Conservation (phyloP, 2,113 vertebrate genomes). For the Leptodactylus fuscus region DNA sequence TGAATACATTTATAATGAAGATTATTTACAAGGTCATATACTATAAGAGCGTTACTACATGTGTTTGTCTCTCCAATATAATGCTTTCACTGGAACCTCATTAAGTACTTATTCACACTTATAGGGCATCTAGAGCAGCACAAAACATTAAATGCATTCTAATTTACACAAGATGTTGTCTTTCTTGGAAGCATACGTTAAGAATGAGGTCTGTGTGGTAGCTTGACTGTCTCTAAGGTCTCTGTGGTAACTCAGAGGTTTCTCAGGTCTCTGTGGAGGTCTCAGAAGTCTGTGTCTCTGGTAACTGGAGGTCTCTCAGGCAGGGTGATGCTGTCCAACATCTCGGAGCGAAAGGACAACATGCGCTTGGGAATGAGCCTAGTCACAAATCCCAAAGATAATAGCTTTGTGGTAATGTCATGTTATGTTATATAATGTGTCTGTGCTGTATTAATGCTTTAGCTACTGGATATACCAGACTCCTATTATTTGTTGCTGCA, state of each 20-base stretch:
- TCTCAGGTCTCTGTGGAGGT: slow-evolving; percentile 51
- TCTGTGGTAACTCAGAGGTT: slow-evolving; percentile 49
- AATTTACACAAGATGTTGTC: background rate
- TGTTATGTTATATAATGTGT: background rate
- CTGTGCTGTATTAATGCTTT: background rate
- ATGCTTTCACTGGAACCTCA: background rate
- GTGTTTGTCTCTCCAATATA: background rate
- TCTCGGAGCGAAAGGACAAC: slow-evolving; percentile 95
- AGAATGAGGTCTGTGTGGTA: background rate
- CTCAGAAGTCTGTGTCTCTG: slow-evolving; percentile 48
- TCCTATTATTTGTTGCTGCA: background rate
- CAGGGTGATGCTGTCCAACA: slow-evolving; percentile 95
- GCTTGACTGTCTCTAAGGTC: slow-evolving; percentile 30
- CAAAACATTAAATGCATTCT: background rate
- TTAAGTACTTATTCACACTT: no score
- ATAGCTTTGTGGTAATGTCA: slow-evolving; percentile 92
- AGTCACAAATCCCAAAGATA: slow-evolving; percentile 89
- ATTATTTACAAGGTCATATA: no score
- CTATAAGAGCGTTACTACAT: no score
- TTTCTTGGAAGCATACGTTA: background rate
- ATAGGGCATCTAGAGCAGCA: background rate
- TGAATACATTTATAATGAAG: background rate
- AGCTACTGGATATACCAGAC: background rate
- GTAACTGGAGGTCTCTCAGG: slow-evolving; percentile 74
- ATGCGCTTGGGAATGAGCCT: slow-evolving; percentile 97